Percentiles rank a stretch among this genome's conserved stretches.
phyloP scores from a whole-genome alignment of 2,113 vertebrate species.

The Platysteira castanea region DNA sequence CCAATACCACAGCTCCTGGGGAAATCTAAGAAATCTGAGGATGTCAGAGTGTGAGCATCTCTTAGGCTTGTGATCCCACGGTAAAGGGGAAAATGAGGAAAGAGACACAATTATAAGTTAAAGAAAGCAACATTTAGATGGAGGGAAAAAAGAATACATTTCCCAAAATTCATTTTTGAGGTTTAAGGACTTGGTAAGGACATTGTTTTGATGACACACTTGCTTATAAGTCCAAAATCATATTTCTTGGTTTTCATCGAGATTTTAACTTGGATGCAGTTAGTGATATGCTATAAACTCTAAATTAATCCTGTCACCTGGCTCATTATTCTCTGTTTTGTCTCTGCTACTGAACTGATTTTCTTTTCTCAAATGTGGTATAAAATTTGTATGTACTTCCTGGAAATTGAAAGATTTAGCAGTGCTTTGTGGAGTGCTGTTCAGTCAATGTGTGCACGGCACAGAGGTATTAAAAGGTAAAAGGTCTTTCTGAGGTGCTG shows the following conservation, averaged over 20 bases:
- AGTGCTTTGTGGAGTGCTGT: neutral
- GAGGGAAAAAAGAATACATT: accelerated
- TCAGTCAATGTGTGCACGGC: neutral
- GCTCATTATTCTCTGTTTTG: neutral
- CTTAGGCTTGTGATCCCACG: neutral
- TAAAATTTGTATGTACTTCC: neutral
- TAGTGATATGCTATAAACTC: neutral
- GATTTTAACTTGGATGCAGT: neutral
- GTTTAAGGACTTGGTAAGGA: neutral
- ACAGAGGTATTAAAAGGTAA: neutral
- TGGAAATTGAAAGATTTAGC: neutral
- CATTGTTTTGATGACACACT: neutral
- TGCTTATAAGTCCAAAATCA: neutral
- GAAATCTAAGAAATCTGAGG: neutral
- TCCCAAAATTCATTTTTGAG: neutral
- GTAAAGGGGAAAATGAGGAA: neutral
- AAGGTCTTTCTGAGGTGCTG: neutral
- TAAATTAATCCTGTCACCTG: neutral
- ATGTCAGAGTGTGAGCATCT: neutral
- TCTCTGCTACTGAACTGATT: neutral
- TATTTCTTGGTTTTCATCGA: neutral
- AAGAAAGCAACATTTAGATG: neutral
- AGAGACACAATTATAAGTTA: neutral
- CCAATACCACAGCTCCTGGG: neutral
- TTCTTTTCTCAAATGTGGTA: neutral